These are phyloP conservation scores for Maccullochella peelii DNA, from an alignment of 2,113 vertebrate genomes.

Conservation along the genomic window DNA sequence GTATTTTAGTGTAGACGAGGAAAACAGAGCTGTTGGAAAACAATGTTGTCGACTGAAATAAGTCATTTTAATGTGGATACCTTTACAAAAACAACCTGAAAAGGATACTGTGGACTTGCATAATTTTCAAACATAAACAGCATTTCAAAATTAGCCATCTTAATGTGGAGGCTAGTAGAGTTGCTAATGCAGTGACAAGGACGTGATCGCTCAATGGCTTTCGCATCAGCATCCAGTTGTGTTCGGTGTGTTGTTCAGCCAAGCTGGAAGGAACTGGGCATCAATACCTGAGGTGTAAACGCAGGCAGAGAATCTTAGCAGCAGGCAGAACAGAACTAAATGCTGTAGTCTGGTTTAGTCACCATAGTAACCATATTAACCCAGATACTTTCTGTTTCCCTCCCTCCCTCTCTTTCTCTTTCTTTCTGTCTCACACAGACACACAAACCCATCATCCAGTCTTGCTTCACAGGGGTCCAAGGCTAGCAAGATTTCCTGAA, in stretches of 20 bases:
- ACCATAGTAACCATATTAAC: slow-evolving; percentile 66
- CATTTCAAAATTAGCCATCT: slow-evolving; percentile 14
- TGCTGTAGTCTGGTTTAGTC: slow-evolving; percentile 60
- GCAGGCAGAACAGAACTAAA: slow-evolving; percentile 57
- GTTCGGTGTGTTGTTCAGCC: slow-evolving; percentile 29
- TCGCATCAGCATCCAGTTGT: slow-evolving; percentile 18
- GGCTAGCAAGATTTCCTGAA: slow-evolving; percentile 55
- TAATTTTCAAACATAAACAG: slow-evolving; percentile 8
- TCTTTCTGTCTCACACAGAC: slow-evolving; percentile 35
- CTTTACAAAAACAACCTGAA: not conserved
- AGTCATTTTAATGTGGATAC: not conserved
- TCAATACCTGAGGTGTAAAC: slow-evolving; percentile 21
- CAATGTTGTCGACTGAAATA: slow-evolving; percentile 4
- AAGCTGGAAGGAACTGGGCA: slow-evolving; percentile 45
- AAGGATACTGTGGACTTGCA: not conserved
- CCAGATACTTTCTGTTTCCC: slow-evolving; percentile 10
- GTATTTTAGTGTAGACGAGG: no score
- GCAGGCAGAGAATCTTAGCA: slow-evolving; percentile 43
- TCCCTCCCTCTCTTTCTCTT: not conserved
- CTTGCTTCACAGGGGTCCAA: slow-evolving; percentile 52
- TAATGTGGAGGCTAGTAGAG: not conserved
- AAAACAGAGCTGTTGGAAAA: no score
- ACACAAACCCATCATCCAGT: slow-evolving; percentile 52
- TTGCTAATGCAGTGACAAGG: not conserved
- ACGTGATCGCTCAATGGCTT: slow-evolving; percentile 25